phyloP scores from a whole-genome alignment of 2,888 invertebrate species.

The Rhabditoides inermis region DNA sequence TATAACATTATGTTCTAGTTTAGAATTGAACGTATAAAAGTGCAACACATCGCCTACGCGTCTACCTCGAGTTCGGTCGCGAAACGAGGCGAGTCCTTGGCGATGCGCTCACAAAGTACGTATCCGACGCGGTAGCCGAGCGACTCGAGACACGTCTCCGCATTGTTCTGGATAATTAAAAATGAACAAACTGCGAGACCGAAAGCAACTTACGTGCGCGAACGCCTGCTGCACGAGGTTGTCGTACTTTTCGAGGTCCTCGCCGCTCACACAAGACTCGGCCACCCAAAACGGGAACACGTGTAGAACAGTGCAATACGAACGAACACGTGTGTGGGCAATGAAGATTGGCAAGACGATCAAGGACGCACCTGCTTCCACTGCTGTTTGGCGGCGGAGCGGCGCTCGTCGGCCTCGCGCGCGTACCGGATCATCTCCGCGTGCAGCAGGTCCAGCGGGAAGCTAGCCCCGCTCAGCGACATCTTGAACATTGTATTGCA shows the following conservation, averaged over 20 bases:
- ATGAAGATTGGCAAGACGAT: no score
- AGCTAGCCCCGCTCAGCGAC: no score
- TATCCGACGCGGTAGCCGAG: slow-evolving; percentile 61
- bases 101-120: slow-evolving; percentile 58
- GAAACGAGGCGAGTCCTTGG: slow-evolving; percentile 54
- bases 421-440: slow-evolving; percentile 41
- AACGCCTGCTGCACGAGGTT: slow-evolving; percentile 28
- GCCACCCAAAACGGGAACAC: slow-evolving; percentile 14
- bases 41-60: no score
- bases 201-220: slow-evolving; percentile 18
- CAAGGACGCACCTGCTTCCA: slow-evolving; percentile 15
- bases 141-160: slow-evolving; percentile 56
- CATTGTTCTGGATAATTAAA: slow-evolving; percentile 29
- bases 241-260: slow-evolving; percentile 18
- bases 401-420: slow-evolving; percentile 25
- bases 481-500: no score
- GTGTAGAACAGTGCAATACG: no score
- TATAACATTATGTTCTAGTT: background rate
- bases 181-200: background rate
- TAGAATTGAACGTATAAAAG: background rate
- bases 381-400: slow-evolving; percentile 18
- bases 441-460: slow-evolving; percentile 45
- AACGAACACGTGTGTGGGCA: no score
- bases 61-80: slow-evolving; percentile 82
- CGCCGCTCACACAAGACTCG: slow-evolving; percentile 14